Evolutionary conservation across 2,113 vertebrate genomes (phyloP), one percentile per base, ranked within the genome.

Genomic region (Echinops telfairi): DNA sequence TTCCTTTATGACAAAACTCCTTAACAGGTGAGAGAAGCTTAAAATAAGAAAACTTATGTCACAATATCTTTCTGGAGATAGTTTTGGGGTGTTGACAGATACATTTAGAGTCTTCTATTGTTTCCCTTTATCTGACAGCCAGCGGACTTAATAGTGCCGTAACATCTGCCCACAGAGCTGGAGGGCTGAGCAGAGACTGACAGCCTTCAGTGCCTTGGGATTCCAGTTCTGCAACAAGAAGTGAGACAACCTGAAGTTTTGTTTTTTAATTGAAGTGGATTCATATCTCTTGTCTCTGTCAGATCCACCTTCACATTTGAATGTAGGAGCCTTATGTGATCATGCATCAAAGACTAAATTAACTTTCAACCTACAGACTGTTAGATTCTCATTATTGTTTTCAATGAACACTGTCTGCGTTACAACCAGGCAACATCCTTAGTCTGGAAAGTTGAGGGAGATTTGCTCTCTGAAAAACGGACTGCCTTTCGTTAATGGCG

Each of bases 61-160:
- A 82, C 7, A 95, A 20, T 95, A 92, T 92, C 86, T 96, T 86
- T 43, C 25, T 77, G 90, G 70, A 94, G 86, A 75, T 81, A 68
- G 23, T 85, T 79, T 86, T 77, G 43, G 47, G 10, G 19, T 88
- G 27, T 83, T 95, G 94, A 83, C 76, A 90, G 86, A 88, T 53
- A 76, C 19, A 88, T 90, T 90, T 92, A 76, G 62, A 86, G 29
- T 20, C 57, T 95, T 93, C 93, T 87, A 77, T 88, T 94, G 23
- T 95, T 71, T 83, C 77, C 15, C 57, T 84, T 89, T 90, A 80
- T 93, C 92, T 95, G 96, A 94, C 83, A 90, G 86, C 40, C 40
- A 38, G 29, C 17, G 22, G 25, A 88, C 29, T 88, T 83, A 68
- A 58, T 70, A 58, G 84, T 64, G 60, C 70, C 71, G 31, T 82